Evolutionary conservation across 2,113 vertebrate genomes (phyloP), one percentile per base, ranked within the genome.

Genomic region (Petrocephalus microphthalmus): DNA sequence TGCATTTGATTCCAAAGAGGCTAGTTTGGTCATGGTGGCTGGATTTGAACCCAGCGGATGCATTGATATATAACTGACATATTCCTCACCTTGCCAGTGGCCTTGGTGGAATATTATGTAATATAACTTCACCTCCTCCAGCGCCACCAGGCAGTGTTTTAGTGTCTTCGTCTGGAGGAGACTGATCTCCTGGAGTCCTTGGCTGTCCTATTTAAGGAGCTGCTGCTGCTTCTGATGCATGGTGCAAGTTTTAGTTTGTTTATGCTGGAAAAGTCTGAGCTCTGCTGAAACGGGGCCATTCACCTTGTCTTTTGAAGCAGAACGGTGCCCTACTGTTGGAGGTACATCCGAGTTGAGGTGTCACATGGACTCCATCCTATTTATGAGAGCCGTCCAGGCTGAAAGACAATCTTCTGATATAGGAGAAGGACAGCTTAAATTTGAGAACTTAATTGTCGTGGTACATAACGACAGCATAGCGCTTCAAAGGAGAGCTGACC

Each of bases 371-470:
- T 51, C 22, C 22, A 20, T 84, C 49, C 82, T 84, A 49, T 84
- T 51, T 84, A 84, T 51, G 49, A 84, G 82, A 84, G 71, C 82
- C 0, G 71, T 78, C 22, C 45, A n/a, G 42, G 11, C 45, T 84
- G 81, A 84, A 45, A 84, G 20, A 49, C 82, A 84, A 25, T 78
- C 71, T 78, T 78, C 71, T 78, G 71, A 78, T 78, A 78, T 19
- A 42, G 71, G 71, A 78, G 71, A 78, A 42, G 71, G 45, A 51
- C 22, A 47, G 47, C 82, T 84, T 84, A 84, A 52, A 84, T 84
- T 84, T 84, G n/a, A 84, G 22, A 84, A 25, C 82, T 84, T 78
- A 19, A 78, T 78, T 78, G 71, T 78, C 15, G 82, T n/a, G 22
- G 82, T 13, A 29, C 45, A 29, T 84, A 84, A 49, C 82, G 52